These are phyloP conservation scores for Microchirus variegatus DNA, from an alignment of 2,797 vertebrate species.

Conservation along the genomic window DNA sequence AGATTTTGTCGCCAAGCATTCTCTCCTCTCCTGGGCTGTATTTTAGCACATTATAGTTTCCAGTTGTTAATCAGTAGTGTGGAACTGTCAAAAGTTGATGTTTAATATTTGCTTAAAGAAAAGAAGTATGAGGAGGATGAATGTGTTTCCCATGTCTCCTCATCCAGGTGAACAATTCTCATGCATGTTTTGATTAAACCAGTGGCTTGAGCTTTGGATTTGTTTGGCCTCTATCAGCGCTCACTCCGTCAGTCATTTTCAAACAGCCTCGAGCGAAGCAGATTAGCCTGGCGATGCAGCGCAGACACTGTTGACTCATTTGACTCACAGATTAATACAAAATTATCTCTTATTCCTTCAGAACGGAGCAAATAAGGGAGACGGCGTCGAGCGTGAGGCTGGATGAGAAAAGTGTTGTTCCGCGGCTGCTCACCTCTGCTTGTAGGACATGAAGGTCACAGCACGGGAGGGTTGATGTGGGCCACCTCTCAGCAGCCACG, in stretches of 20 bases:
- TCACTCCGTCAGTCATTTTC: conserved; percentile 66
- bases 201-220: conserved; percentile 55
- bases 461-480: conserved; percentile 42
- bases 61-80: too few species aligned
- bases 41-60: too few species aligned
- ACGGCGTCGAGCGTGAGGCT: conserved; percentile 31
- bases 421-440: conserved; percentile 57
- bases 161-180: conserved; percentile 47
- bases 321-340: conserved; percentile 66
- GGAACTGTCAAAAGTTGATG: too few species aligned
- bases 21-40: too few species aligned
- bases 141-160: conserved; percentile 16
- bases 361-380: conserved; percentile 49
- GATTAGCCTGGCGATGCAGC: conserved; percentile 66
- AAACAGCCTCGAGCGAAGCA: conserved; percentile 65
- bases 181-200: conserved; percentile 56
- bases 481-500: conserved; percentile 56
- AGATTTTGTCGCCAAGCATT: too few species aligned
- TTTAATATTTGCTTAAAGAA: too few species aligned
- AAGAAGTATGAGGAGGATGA: not conserved
- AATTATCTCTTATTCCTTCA: conserved; percentile 63
- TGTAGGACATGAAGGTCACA: conserved; percentile 75
- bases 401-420: conserved; percentile 43
- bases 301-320: conserved; percentile 59
- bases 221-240: conserved; percentile 63